A percentile compares a stretch with the other conserved stretches of the same genome.
Evolutionary conservation across 2,888 invertebrate genomes (phyloP).

Genomic region (Ennomos erosarius): DNA sequence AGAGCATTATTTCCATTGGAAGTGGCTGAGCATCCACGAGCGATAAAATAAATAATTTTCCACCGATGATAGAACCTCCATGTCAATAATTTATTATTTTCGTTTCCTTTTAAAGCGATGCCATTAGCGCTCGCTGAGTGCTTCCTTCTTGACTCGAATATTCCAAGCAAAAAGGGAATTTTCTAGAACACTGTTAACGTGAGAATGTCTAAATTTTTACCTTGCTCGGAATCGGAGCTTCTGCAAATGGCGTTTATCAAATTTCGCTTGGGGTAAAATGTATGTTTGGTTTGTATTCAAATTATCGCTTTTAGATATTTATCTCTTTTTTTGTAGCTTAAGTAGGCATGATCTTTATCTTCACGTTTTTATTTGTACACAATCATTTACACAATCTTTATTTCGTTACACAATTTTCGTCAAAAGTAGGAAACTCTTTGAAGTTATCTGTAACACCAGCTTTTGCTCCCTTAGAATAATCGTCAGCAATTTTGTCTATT

Average conservation of each 20-base stretch:
- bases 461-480: conserved; percentile 37
- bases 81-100: conserved; percentile 82
- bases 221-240: conserved; percentile 58
- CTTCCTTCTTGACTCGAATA: conserved; percentile 63
- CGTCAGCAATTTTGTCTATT: conserved; percentile 43
- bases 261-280: conserved; percentile 53
- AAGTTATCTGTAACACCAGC: conserved; percentile 17
- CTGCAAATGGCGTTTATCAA: conserved; percentile 59
- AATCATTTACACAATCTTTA: too few species aligned
- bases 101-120: conserved; percentile 73
- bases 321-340: conserved; percentile 6
- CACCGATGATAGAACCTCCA: conserved; percentile 65
- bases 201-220: conserved; percentile 64
- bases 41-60: conserved; percentile 69
- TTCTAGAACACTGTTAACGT: conserved; percentile 60
- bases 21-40: conserved; percentile 39
- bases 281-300: conserved; percentile 51
- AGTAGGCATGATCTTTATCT: neutral
- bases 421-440: conserved; percentile 5
- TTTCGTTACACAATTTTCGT: too few species aligned
- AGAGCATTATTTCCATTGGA: conserved; percentile 62
- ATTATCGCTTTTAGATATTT: conserved; percentile 37
- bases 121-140: conserved; percentile 74
- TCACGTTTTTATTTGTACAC: neutral
- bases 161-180: conserved; percentile 61